Percentiles rank a stretch among this genome's conserved stretches.
phyloP scores from a whole-genome alignment of 2,888 invertebrate species.

The Orthosia gracilis region DNA sequence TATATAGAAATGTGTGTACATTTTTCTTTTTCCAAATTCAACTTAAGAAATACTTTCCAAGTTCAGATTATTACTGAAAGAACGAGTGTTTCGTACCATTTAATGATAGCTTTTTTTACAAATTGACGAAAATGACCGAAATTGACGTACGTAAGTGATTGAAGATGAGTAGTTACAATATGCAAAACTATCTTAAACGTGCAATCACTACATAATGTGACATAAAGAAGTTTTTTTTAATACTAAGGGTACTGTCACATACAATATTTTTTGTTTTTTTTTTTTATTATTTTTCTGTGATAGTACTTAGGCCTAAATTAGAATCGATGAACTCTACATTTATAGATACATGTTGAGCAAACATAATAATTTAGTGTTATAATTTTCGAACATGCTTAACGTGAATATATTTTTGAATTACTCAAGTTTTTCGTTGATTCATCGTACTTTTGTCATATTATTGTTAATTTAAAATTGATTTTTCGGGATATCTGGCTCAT shows the following conservation, averaged over 20 bases:
- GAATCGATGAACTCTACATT: conserved; percentile 45
- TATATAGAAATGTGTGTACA: background rate
- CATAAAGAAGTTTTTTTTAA: conserved; percentile 25
- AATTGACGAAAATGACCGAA: conserved; percentile 75
- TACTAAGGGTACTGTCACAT: conserved; percentile 46
- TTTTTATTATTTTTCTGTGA: conserved; percentile 27
- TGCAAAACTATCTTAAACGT: conserved; percentile 44
- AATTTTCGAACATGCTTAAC: conserved; percentile 60
- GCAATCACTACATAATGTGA: conserved; percentile 52
- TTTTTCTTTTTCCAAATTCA: background rate
- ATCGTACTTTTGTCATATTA: conserved; percentile 68
- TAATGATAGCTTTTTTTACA: conserved; percentile 47
- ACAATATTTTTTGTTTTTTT: conserved; percentile 4
- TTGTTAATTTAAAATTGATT: conserved; percentile 31
- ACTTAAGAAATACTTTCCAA: conserved; percentile 18
- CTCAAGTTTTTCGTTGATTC: conserved; percentile 71
- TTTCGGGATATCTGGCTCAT: conserved; percentile 20
- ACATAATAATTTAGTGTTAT: conserved; percentile 61
- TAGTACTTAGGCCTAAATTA: conserved; percentile 52
- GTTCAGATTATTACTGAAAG: conserved; percentile 64
- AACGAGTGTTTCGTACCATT: conserved; percentile 53
- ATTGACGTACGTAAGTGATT: conserved; percentile 67
- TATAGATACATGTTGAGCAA: conserved; percentile 68
- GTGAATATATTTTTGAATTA: conserved; percentile 65
- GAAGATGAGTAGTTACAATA: conserved; percentile 27